phyloP scores from a whole-genome alignment of 2,797 vertebrate genomes.

The Xiphophorus birchmanni region DNA sequence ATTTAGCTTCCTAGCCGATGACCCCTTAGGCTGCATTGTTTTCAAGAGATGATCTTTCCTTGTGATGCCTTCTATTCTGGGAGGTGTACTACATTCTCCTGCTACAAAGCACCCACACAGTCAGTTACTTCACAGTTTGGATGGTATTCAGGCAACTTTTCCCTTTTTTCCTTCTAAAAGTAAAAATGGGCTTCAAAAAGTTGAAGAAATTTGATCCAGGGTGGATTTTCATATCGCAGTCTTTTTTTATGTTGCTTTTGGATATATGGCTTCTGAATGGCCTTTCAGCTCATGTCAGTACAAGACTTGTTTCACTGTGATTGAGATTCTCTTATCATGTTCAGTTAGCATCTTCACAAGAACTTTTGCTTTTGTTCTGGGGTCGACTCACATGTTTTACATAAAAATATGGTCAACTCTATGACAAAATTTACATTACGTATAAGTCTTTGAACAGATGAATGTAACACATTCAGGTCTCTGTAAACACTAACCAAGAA shows the following conservation, averaged over 20 bases:
- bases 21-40: not conserved
- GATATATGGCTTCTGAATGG: not conserved
- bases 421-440: not conserved
- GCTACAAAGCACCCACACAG: not conserved
- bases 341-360: not conserved
- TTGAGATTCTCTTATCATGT: not conserved
- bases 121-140: not conserved
- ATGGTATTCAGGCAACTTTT: not conserved
- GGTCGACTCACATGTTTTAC: too few relatives aligned
- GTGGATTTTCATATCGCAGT: not conserved
- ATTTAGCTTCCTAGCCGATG: not conserved
- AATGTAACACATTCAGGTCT: not conserved
- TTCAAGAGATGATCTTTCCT: not conserved
- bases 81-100: not conserved
- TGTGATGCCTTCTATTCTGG: not conserved
- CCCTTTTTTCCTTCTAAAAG: not conserved
- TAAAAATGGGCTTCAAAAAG: not conserved
- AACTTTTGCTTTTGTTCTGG: not conserved
- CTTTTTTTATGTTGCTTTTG: not conserved
- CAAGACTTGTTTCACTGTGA: not conserved
- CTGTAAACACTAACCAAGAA: not conserved
- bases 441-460: not conserved
- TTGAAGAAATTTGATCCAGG: not conserved
- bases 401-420: not conserved
- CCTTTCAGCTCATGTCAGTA: not conserved